A percentile compares a stretch with the other conserved stretches of the same genome.
Evolutionary conservation across 2,888 invertebrate genomes (phyloP).

Genomic region (Hypena proboscidalis): DNA sequence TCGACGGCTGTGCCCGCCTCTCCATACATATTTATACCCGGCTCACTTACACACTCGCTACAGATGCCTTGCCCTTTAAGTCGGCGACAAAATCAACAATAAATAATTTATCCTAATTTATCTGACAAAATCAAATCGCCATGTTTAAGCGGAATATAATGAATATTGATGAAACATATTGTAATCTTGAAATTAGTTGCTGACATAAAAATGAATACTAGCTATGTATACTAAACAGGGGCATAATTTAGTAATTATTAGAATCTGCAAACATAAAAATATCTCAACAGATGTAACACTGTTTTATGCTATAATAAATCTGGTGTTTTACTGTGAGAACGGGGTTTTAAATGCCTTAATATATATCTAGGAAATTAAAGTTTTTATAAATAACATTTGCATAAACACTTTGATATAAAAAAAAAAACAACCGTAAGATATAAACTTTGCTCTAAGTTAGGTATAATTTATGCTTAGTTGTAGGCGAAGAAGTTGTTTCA

Average conservation of each 20-base stretch:
- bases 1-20: conserved; percentile 67
- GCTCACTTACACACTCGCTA: conserved; percentile 52
- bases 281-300: conserved; percentile 18
- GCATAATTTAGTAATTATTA: conserved; percentile 32
- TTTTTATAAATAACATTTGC: conserved; percentile 20
- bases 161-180: conserved; percentile 41
- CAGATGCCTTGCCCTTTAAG: conserved; percentile 38
- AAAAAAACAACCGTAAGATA: too few relatives aligned
- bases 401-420: conserved; percentile 19
- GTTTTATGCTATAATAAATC: conserved; percentile 32
- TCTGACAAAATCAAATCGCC: conserved; percentile 44
- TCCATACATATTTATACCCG: conserved; percentile 78
- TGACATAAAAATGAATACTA: conserved; percentile 32
- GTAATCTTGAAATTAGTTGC: conserved; percentile 41
- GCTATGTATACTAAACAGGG: conserved; percentile 17
- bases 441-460: too few relatives aligned
- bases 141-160: conserved; percentile 42
- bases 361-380: conserved; percentile 14
- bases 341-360: conserved; percentile 13
- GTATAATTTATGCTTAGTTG: too few relatives aligned
- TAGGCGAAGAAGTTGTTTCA: too few relatives aligned
- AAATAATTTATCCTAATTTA: conserved; percentile 49
- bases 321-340: conserved; percentile 24
- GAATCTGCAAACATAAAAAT: conserved; percentile 20
- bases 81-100: conserved; percentile 25